phyloP scores from a whole-genome alignment of 2,888 invertebrate genomes.

The Tetranychus truncatus region DNA sequence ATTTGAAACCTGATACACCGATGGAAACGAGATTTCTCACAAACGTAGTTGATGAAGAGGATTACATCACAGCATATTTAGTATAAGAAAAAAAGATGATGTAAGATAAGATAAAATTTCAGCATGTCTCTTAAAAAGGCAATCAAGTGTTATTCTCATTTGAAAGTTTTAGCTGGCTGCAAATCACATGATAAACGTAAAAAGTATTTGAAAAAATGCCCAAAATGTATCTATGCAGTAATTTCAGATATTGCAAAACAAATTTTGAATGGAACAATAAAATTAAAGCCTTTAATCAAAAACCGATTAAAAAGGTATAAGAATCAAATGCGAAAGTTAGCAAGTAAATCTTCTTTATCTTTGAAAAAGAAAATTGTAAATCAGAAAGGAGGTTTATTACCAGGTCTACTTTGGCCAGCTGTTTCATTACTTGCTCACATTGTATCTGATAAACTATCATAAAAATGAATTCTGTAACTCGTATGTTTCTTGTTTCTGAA shows the following conservation, averaged over 20 bases:
- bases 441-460: background rate
- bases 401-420: background rate
- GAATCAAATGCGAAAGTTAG: background rate
- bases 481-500: background rate
- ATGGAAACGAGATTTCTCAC: background rate
- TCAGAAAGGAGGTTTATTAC: background rate
- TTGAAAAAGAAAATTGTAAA: background rate
- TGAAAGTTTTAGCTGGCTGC: too few species aligned
- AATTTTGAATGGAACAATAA: background rate
- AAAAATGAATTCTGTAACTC: background rate
- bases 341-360: background rate
- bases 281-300: background rate
- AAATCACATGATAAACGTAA: too few species aligned
- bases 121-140: background rate
- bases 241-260: too few species aligned
- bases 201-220: too few species aligned
- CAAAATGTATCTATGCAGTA: too few species aligned
- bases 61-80: background rate
- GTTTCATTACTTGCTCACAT: background rate
- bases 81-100: background rate
- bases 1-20: background rate
- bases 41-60: background rate
- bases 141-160: background rate
- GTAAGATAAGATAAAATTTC: background rate
- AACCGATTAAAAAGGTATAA: background rate